Evolutionary conservation across 2,113 vertebrate genomes (phyloP).

Genomic region (Herpailurus yagouaroundi): DNA sequence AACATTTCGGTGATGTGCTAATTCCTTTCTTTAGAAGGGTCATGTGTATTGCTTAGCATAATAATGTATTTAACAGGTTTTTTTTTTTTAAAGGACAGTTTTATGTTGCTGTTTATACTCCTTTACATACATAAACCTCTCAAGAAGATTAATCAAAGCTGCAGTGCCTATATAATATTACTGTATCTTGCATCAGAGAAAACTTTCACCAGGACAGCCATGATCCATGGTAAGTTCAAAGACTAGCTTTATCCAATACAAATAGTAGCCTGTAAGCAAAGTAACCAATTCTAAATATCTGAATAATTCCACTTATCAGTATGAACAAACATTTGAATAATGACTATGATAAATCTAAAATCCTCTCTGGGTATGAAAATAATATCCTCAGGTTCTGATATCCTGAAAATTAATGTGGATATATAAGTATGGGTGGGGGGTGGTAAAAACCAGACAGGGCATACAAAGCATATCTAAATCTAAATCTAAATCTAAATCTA

Average conservation of each 20-base stretch:
- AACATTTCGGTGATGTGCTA: too few relatives aligned
- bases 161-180: not conserved
- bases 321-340: not conserved
- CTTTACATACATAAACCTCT: not conserved
- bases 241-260: not conserved
- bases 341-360: not conserved
- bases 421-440: not conserved
- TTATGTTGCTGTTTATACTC: not conserved
- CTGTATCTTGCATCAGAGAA: not conserved
- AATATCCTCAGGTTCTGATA: not conserved
- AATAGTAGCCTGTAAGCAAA: not conserved
- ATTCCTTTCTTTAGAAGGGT: not conserved
- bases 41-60: not conserved
- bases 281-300: not conserved
- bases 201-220: not conserved
- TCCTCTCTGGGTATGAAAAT: not conserved
- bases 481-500: not conserved
- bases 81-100: not conserved
- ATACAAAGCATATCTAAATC: not conserved
- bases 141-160: not conserved
- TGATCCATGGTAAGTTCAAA: not conserved
- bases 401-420: not conserved
- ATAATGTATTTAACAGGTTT: not conserved
- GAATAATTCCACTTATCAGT: conserved; percentile 2
- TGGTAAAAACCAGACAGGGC: not conserved